phyloP scores from a whole-genome alignment of 2,113 vertebrate genomes.

The Gila orcuttii region DNA sequence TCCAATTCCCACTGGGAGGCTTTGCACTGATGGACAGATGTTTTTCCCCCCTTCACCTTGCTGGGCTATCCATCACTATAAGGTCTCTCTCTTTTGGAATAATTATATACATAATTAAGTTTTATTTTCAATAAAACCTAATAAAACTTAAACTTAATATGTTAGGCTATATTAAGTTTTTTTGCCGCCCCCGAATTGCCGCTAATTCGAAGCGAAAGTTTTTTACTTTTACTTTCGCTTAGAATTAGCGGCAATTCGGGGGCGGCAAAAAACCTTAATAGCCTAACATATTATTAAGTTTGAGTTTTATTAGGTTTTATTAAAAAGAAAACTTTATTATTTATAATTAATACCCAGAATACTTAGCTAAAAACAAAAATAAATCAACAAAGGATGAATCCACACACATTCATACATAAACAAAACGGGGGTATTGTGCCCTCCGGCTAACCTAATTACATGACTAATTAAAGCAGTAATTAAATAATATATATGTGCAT shows the following conservation, averaged over 20 bases:
- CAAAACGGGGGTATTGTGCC: constrained; percentile 3
- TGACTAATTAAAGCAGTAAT: constrained; percentile 20
- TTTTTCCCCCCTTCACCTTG: no score
- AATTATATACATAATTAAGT: background rate
- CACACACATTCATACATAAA: background rate
- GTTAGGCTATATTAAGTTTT: no score
- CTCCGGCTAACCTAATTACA: constrained; percentile 1
- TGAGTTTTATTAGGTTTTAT: no score
- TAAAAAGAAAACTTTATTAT: no score
- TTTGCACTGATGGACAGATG: no score
- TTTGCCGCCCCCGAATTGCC: no score
- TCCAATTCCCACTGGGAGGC: background rate
- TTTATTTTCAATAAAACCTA: background rate
- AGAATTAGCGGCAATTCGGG: no score
- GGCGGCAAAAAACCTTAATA: no score
- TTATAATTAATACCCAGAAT: constrained; percentile 18
- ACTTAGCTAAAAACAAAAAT: background rate
- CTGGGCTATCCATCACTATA: background rate
- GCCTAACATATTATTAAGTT: no score
- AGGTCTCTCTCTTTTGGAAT: background rate
- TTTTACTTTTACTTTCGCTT: no score
- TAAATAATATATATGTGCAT: background rate
- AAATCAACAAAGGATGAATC: background rate
- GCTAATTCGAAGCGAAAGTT: no score
- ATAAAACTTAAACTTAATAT: no score